Base-by-base conservation (phyloP, 2,888 invertebrate species). In the Andrena minutula region DNA sequence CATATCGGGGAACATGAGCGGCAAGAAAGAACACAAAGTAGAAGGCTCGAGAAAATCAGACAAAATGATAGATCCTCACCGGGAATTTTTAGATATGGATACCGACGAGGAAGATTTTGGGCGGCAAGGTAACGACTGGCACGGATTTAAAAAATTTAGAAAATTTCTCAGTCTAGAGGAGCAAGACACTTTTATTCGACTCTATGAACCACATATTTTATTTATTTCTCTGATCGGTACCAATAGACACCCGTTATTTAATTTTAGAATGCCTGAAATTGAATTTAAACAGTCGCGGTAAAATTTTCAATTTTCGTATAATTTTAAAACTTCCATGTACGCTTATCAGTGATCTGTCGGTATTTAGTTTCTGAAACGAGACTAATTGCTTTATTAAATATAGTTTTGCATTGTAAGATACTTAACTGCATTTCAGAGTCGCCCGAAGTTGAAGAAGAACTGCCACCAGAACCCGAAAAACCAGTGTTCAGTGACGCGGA, bases 401-500 rank as follows among this genome's bases (percentile, higher is more conserved):
- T 53, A 53, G 53, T 20, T 53, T 10, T 53, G 20, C 30, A 7
- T 20, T 10, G 8, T 47, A 32, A 35, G n/a, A 8, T 68, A 64
- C 58, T 26, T 56, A 35, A 61, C 23, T 66, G 60, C 69, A 60
- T 86, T 85, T 41, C 75, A 93, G 93, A 93, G 82, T 92, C 91
- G 64, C 90, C 92, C 20, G 95, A 95, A 89, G 92, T 91, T 47
- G 94, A 93, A 82, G 93, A 93, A 75, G 94, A 95, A 73, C 86
- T 86, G 51, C 86, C 90, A 41, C 69, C 86, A 5, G 93, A 94
- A 66, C 95, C 95, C 0, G 94, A 95, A 32, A 95, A 95, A 77
- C 96, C 96, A 0, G 94, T 95, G 0, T 97, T 97, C 87, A 94
- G 95, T 0, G 95, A 95, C 0, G 95, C 96, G 83, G 96, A 97